phyloP scores from a whole-genome alignment of 2,888 invertebrate species.

The Arenicola marina region DNA sequence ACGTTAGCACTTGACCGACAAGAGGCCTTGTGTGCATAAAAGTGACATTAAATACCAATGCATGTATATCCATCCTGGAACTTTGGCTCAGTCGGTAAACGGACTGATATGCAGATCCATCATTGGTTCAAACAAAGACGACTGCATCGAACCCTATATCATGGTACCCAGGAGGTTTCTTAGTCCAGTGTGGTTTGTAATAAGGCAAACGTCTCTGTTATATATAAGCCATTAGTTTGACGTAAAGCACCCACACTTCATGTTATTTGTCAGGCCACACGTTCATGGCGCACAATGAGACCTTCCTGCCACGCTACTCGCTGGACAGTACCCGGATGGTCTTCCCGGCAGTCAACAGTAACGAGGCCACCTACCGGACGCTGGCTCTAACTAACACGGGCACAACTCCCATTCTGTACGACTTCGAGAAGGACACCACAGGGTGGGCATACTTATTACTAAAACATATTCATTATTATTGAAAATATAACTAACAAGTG shows the following conservation, averaged over 20 bases:
- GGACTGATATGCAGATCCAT: no score
- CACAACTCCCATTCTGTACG: constrained; percentile 54
- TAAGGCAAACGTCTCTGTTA: background rate
- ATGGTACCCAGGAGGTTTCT: background rate
- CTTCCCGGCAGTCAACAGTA: constrained; percentile 54
- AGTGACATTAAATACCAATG: no score
- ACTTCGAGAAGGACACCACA: constrained; percentile 48
- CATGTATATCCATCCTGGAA: no score
- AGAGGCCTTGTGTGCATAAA: no score
- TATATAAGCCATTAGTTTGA: background rate
- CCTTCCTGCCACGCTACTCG: constrained; percentile 52
- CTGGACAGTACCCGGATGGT: constrained; percentile 45
- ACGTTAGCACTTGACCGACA: no score
- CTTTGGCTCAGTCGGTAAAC: no score
- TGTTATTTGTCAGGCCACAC: constrained; percentile 49
- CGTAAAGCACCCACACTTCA: no score
- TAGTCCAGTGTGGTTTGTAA: background rate
- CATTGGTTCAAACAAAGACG: background rate
- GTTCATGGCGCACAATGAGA: constrained; percentile 55
- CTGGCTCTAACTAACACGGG: constrained; percentile 50
- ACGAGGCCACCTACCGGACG: constrained; percentile 53
- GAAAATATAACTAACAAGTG: no score
- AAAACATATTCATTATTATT: no score
- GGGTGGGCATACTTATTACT: no score
- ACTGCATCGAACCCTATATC: background rate